Evolutionary conservation across 2,113 vertebrate species (phyloP).

Genomic region (Cacatua alba): DNA sequence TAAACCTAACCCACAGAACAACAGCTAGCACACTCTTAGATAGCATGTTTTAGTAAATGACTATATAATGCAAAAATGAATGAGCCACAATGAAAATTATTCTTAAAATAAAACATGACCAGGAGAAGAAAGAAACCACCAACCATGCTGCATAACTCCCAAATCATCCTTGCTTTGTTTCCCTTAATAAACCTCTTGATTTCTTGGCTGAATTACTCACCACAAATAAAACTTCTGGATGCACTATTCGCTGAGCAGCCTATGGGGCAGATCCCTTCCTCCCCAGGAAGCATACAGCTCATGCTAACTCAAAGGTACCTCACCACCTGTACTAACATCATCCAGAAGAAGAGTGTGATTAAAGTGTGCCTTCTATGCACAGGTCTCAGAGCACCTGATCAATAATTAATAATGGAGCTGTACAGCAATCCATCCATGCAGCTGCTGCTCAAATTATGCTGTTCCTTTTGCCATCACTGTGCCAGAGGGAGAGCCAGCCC

Average conservation of each 20-base stretch:
- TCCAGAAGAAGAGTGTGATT: neutral
- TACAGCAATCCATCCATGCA: neutral
- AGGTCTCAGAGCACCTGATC: neutral
- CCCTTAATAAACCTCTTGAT: neutral
- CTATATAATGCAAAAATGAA: neutral
- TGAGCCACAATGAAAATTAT: neutral
- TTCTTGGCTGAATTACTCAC: neutral
- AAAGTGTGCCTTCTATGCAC: neutral
- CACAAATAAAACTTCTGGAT: neutral
- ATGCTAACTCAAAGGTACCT: neutral
- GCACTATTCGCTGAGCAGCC: neutral
- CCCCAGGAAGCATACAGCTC: neutral
- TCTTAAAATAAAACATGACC: neutral
- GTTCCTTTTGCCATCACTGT: accelerated
- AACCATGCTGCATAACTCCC: neutral
- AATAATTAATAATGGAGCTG: neutral
- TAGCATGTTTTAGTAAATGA: neutral
- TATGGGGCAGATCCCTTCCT: neutral
- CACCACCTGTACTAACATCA: neutral
- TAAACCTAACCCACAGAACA: neutral
- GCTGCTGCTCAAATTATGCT: neutral
- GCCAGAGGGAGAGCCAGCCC: neutral
- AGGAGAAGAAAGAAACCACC: neutral
- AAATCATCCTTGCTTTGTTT: neutral
- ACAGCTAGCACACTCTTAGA: neutral